These are phyloP conservation scores for Brachyopa scutellaris DNA, from an alignment of 2,888 invertebrate species.

Conservation along the genomic window DNA sequence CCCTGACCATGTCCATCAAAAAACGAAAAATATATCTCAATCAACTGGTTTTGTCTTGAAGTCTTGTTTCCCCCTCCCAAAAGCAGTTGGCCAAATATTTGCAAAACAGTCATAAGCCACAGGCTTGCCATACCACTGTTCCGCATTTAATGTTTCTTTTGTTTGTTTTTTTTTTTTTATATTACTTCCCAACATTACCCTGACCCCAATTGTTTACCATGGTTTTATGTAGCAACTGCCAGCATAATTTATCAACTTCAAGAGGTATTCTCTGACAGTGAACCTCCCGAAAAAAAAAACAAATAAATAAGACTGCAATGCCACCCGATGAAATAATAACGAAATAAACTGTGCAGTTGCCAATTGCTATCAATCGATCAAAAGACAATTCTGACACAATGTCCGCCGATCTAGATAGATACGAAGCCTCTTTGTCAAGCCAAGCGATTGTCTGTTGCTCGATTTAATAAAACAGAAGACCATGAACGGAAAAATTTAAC, in stretches of 20 bases:
- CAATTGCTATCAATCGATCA: slow-evolving; percentile 69
- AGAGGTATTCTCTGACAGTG: slow-evolving; percentile 40
- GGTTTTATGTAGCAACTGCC: slow-evolving; percentile 3
- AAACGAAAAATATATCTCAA: slow-evolving; percentile 37
- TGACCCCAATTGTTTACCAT: slow-evolving; percentile 44
- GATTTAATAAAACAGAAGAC: slow-evolving; percentile 67
- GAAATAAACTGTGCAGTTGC: too few species aligned
- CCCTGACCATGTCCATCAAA: slow-evolving; percentile 25
- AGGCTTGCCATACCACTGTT: slow-evolving; percentile 37
- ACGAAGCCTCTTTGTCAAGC: slow-evolving; percentile 28
- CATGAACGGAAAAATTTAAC: slow-evolving; percentile 69
- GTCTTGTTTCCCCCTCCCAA: not conserved
- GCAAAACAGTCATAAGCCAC: slow-evolving; percentile 50
- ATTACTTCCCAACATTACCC: slow-evolving; percentile 35
- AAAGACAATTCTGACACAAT: slow-evolving; percentile 62
- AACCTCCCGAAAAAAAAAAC: slow-evolving; percentile 24
- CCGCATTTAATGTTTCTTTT: slow-evolving; percentile 22
- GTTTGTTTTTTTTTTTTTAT: not conserved
- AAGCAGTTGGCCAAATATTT: slow-evolving; percentile 20
- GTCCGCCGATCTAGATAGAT: slow-evolving; percentile 49
- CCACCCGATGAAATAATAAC: too few species aligned
- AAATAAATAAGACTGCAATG: slow-evolving; percentile 27
- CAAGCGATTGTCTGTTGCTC: not conserved
- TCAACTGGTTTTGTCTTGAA: slow-evolving; percentile 37
- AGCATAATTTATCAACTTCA: slow-evolving; percentile 60